Conservation (phyloP, 2,888 invertebrate genomes). For the Ophion costatus region DNA sequence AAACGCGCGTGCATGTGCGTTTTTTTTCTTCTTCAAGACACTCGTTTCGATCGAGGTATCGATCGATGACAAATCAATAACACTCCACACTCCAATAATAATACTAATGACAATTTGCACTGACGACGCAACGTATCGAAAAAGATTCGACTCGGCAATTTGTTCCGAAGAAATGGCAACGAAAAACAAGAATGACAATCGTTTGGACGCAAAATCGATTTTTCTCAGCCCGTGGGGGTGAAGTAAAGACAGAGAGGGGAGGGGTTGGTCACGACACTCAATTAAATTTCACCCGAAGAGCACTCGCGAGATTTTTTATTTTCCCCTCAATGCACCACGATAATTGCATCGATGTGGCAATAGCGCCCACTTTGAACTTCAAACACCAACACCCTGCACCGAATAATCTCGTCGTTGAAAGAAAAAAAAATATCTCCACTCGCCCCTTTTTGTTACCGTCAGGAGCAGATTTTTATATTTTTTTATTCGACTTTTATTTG, state of each 20-base stretch:
- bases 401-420: no score
- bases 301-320: slow-evolving; percentile 38
- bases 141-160: background rate
- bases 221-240: background rate
- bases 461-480: no score
- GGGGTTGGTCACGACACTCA: slow-evolving; percentile 6
- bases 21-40: background rate
- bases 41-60: slow-evolving; percentile 12
- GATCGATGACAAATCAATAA: slow-evolving; percentile 12
- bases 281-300: slow-evolving; percentile 21
- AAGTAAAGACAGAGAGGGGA: no score
- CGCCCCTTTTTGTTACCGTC: background rate
- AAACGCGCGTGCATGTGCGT: background rate
- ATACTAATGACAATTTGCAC: background rate
- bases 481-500: no score
- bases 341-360: slow-evolving; percentile 49
- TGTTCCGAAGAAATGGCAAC: background rate
- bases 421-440: background rate
- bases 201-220: slow-evolving; percentile 12
- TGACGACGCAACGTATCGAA: background rate
- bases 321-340: slow-evolving; percentile 15
- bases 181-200: slow-evolving; percentile 8
- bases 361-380: slow-evolving; percentile 35
- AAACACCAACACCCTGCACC: slow-evolving; percentile 24
- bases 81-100: no score